phyloP scores from a whole-genome alignment of 2,113 vertebrate genomes.

The Mesitornis unicolor region DNA sequence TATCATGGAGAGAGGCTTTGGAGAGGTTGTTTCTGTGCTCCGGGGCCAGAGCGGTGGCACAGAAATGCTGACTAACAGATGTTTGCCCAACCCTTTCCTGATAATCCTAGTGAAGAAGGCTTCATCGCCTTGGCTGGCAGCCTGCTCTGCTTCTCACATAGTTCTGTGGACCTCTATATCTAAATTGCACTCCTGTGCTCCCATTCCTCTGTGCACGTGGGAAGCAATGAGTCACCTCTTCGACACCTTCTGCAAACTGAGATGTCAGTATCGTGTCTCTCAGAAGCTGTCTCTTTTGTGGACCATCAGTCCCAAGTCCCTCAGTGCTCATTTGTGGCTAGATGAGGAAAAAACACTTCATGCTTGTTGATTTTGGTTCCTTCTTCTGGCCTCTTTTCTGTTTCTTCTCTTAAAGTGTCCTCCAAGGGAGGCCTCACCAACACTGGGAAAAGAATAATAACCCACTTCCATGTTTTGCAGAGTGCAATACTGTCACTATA shows the following conservation, averaged over 20 bases:
- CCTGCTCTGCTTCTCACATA: background rate
- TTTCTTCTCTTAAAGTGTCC: background rate
- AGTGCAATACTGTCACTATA: background rate
- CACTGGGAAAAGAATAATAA: background rate
- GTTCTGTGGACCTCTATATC: rapidly evolving
- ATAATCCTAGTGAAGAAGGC: background rate
- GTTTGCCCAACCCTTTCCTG: background rate
- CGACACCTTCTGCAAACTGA: rapidly evolving
- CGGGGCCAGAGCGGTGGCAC: background rate
- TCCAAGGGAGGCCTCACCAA: background rate
- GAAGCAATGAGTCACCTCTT: background rate
- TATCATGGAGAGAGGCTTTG: background rate
- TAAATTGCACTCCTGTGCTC: background rate
- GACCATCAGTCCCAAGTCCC: background rate
- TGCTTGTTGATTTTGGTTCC: background rate
- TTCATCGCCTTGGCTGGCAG: background rate
- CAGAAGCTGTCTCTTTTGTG: background rate
- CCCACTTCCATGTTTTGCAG: background rate
- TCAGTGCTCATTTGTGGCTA: background rate
- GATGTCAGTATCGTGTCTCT: rapidly evolving
- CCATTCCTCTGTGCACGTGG: rapidly evolving
- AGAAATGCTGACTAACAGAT: background rate
- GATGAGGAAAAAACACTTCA: rapidly evolving
- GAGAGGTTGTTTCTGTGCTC: background rate
- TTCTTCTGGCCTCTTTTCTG: background rate